Conservation (phyloP, 2,888 invertebrate species). For the Chalcosyrphus nemorum region DNA sequence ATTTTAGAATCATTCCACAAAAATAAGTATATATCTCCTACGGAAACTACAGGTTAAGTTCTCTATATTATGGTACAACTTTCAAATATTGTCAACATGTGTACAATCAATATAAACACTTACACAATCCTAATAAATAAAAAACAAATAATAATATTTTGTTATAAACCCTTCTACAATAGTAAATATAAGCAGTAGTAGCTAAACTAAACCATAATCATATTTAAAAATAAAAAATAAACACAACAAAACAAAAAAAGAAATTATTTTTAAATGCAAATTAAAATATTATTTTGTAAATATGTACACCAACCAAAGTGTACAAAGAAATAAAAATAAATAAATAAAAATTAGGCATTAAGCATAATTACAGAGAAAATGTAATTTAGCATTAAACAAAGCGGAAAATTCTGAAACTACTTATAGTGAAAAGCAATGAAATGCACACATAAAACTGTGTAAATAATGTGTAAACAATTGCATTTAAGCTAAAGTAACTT, state of each 20-base stretch:
- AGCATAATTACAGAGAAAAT: slow-evolving; percentile 6
- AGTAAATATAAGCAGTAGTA: slow-evolving; percentile 6
- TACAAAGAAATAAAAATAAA: slow-evolving; percentile 28
- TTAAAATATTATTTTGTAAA: slow-evolving; percentile 64
- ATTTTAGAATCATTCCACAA: too few relatives aligned
- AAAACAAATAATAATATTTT: slow-evolving; percentile 28
- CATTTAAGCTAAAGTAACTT: slow-evolving; percentile 49
- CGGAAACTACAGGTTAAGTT: slow-evolving; percentile 55
- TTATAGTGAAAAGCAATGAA: slow-evolving; percentile 35
- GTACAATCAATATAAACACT: slow-evolving; percentile 37
- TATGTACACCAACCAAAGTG: slow-evolving; percentile 64
- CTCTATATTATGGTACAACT: slow-evolving; percentile 33
- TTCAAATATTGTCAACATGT: not conserved
- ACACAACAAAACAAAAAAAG: not conserved
- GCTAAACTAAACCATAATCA: not conserved
- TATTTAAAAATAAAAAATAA: not conserved
- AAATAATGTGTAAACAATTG: slow-evolving; percentile 63
- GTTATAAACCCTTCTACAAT: slow-evolving; percentile 23
- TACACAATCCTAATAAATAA: not conserved
- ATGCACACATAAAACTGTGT: slow-evolving; percentile 53
- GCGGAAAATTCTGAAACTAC: slow-evolving; percentile 73
- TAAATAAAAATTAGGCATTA: not conserved
- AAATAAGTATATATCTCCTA: not conserved
- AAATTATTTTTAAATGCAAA: slow-evolving; percentile 10
- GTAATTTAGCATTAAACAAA: slow-evolving; percentile 57